Evolutionary conservation across 1,140 invertebrate species (phyloP), one percentile per base, ranked within the genome.

Genomic region (Cherax destructor): DNA sequence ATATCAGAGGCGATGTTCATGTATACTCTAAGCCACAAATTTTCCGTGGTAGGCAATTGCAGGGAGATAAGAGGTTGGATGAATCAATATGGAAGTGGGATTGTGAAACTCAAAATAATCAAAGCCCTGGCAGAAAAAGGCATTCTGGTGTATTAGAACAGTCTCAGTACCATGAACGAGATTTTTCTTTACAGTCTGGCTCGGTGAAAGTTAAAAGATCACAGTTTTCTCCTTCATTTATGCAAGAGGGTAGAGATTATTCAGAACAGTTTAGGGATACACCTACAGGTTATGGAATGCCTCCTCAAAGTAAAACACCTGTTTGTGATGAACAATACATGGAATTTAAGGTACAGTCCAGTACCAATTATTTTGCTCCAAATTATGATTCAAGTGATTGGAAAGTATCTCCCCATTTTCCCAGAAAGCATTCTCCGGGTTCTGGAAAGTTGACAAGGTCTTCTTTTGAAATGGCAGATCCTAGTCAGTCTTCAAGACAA

Each of bases 1-100:
- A 86, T 7, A 30, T 18, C 4, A 65, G 81, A 49, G 41, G 47
- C 21, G 41, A 50, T 83, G 1, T n/a, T 69, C 65, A 69, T 69
- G n/a, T 11, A 69, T n/a, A 83, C 5, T 5, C 81, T 13, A 18
- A 13, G 47, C n/a, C 30, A 65, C 18, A 50, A 47, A 47, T 6
- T n/a, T 69, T 69, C 69, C 56, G 21, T 69, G 52, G 21, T 30
- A 52, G 78, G 47, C 47, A 86, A 30, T 76, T 11, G 16, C 47
- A 76, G 4, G 85, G 47, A 59, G 41, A 50, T 52, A 21, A 61
- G 6, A 78, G 72, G 49, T 41, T 77, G 59, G 30, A 72, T 86
- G 56, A 78, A 13, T 61, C 72, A 61, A 21, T 74, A 16, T 86
- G 85, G 85, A 86, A 86, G 50, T 86, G 85, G 85, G 56, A 21